phyloP scores from a whole-genome alignment of 2,113 vertebrate species.

The Ctenodactylus gundi region DNA sequence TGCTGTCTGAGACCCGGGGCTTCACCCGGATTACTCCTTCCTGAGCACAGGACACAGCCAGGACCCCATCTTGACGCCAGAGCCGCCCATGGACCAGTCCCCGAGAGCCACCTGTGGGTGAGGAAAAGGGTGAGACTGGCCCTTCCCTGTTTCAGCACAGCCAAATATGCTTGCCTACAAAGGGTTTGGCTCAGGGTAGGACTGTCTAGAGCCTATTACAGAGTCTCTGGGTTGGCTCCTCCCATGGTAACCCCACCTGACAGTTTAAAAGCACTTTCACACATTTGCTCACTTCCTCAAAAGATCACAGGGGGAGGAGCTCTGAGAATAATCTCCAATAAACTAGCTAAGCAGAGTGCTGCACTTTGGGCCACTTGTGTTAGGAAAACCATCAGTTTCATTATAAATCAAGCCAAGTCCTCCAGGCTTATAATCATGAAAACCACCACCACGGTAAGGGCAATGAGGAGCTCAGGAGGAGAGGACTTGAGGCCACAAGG shows the following conservation, averaged over 20 bases:
- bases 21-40: constrained; percentile 92
- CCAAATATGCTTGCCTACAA: not conserved
- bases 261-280: constrained; percentile 52
- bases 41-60: constrained; percentile 93
- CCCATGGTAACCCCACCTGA: not conserved
- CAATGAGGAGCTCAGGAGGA: not conserved
- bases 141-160: not conserved
- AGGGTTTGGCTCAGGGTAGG: not conserved
- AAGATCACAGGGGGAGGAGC: not conserved
- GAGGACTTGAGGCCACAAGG: not conserved
- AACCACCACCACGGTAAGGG: not conserved
- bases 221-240: not conserved
- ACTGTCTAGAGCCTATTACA: not conserved
- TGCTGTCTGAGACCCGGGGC: constrained; percentile 80
- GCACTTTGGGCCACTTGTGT: not conserved
- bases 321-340: not conserved
- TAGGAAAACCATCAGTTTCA: constrained; percentile 7
- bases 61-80: constrained; percentile 93
- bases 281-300: constrained; percentile 23
- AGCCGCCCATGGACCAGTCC: constrained; percentile 92
- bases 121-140: not conserved
- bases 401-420: not conserved
- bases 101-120: constrained; percentile 88
- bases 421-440: not conserved
- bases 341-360: not conserved